Evolutionary conservation across 2,113 vertebrate species (phyloP).

Genomic region (Saguinus imperator): DNA sequence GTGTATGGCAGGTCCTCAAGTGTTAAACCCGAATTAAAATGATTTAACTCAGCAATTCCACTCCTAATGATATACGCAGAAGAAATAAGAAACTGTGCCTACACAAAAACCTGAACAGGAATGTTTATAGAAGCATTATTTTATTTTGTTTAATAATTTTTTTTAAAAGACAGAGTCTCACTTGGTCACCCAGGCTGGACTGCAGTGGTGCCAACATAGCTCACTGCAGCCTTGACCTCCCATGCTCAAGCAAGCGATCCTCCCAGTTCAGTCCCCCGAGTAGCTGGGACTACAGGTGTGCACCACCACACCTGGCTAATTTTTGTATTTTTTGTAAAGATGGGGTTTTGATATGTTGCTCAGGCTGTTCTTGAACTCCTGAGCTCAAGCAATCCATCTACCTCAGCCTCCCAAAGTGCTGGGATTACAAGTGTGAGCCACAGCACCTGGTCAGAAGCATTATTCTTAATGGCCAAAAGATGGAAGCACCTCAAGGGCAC

Average conservation of each 20-base stretch:
- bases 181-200: background rate
- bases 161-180: background rate
- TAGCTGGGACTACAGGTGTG: no score
- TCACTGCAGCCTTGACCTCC: no score
- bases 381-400: background rate
- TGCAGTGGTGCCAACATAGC: no score
- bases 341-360: no score
- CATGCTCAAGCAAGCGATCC: no score
- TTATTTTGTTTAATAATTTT: background rate
- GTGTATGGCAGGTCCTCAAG: background rate
- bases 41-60: background rate
- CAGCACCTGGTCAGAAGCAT: background rate
- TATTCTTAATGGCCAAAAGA: background rate
- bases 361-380: background rate
- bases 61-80: background rate
- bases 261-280: no score
- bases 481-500: background rate
- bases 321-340: no score
- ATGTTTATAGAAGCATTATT: background rate
- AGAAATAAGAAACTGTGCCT: background rate
- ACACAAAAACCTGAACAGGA: background rate
- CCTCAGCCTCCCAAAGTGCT: no score
- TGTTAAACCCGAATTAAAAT: background rate
- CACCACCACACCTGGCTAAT: no score
- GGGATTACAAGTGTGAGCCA: background rate